Percentiles rank a stretch among this genome's conserved stretches.
These are phyloP conservation scores for Luehdorfia chinensis DNA, from an alignment of 1,140 invertebrate genomes.

Conservation along the genomic window DNA sequence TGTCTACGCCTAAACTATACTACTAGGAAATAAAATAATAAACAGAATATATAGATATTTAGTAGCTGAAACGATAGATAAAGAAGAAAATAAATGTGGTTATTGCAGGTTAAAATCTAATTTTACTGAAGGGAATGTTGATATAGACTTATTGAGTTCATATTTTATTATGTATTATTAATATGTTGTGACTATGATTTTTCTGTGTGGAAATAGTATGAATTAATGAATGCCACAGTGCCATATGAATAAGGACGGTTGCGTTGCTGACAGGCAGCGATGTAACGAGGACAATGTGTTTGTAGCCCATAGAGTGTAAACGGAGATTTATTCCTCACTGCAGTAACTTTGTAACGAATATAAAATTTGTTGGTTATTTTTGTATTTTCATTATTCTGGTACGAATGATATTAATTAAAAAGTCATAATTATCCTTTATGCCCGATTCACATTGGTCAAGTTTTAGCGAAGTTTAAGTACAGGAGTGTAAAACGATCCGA, in stretches of 20 bases:
- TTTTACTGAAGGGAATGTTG: constrained; percentile 11
- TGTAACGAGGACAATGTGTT: constrained; percentile 7
- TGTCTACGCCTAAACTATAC: too few species aligned
- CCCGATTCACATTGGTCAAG: too few species aligned
- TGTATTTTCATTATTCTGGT: constrained; percentile 20
- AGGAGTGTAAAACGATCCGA: too few species aligned
- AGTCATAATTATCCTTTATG: too few species aligned
- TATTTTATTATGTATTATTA: neutral
- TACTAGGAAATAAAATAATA: too few species aligned
- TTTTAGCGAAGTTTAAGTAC: too few species aligned
- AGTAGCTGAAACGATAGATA: too few species aligned
- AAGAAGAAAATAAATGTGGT: too few species aligned
- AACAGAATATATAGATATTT: too few species aligned
- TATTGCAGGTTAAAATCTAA: too few species aligned
- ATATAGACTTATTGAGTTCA: constrained; percentile 5
- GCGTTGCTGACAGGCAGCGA: constrained; percentile 18
- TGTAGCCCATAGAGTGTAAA: constrained; percentile 3
- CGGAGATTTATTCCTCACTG: constrained; percentile 18
- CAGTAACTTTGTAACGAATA: constrained; percentile 39
- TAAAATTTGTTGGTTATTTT: constrained; percentile 37
- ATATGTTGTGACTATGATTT: constrained; percentile 52
- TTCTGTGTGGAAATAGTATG: constrained; percentile 16
- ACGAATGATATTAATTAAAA: too few species aligned
- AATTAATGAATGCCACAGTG: constrained; percentile 42
- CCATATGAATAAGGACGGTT: constrained; percentile 28